Evolutionary conservation across 2,797 vertebrate genomes (phyloP).

Genomic region (Phoebastria nigripes): DNA sequence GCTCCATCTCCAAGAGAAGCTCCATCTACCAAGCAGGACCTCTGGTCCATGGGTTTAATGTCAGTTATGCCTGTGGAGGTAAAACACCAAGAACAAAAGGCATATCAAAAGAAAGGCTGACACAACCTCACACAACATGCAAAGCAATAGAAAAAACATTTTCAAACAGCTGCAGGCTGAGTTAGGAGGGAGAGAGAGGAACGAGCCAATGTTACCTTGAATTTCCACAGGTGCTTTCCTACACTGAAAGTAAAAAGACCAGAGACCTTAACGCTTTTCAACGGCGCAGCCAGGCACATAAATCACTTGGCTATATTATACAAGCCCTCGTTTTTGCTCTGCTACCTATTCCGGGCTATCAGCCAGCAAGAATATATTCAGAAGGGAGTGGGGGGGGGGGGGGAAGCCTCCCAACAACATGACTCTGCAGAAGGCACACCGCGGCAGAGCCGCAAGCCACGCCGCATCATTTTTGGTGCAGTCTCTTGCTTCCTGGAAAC

Average conservation of each 20-base stretch:
- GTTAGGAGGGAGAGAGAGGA: background rate
- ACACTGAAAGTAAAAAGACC: background rate
- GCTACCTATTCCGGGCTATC: conserved; percentile 2
- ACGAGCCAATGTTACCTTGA: background rate
- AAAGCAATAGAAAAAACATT: background rate
- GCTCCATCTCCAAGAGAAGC: background rate
- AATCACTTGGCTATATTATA: background rate
- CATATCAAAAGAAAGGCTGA: background rate
- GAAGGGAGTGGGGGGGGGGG: background rate
- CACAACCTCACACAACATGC: background rate
- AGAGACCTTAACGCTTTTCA: background rate
- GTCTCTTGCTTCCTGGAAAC: conserved; percentile 34
- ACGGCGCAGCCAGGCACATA: background rate
- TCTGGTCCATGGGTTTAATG: background rate
- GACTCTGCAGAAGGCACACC: conserved; percentile 40
- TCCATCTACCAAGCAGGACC: background rate
- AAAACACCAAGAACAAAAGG: background rate
- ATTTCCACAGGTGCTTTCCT: background rate
- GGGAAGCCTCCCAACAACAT: background rate
- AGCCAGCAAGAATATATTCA: conserved; percentile 24
- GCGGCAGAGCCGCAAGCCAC: background rate
- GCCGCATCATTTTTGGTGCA: conserved; percentile 17
- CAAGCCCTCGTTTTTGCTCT: background rate
- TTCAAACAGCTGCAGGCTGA: background rate
- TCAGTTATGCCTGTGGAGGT: background rate